Evolutionary conservation across 2,888 invertebrate genomes (phyloP).

Genomic region (Xestia sexstrigata): DNA sequence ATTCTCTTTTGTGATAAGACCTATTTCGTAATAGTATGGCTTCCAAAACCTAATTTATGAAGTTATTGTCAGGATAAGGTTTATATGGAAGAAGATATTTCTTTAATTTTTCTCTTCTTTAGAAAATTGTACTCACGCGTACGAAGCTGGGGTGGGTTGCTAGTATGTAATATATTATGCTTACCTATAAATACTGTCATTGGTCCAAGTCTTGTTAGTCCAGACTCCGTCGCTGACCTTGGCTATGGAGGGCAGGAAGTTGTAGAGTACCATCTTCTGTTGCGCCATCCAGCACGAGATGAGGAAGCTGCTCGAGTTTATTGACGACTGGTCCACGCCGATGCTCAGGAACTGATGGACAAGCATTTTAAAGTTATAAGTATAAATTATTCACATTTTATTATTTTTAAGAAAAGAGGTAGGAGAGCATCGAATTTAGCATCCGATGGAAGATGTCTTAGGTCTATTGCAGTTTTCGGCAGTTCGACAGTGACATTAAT

Average conservation of each 20-base stretch:
- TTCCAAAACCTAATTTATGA: not conserved
- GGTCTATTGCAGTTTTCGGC: not conserved
- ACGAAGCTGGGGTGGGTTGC: not conserved
- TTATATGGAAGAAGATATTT: too few relatives aligned
- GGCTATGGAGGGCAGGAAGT: constrained; percentile 93
- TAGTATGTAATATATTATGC: not conserved
- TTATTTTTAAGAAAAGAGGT: not conserved
- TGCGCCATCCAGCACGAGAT: constrained; percentile 92
- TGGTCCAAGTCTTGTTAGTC: constrained; percentile 91
- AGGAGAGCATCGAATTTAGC: not conserved
- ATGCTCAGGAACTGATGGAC: constrained; percentile 89
- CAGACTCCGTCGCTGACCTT: constrained; percentile 90
- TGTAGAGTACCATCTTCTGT: constrained; percentile 85
- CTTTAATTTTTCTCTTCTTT: not conserved
- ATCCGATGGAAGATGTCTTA: not conserved
- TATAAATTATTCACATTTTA: not conserved
- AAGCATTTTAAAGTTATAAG: not conserved
- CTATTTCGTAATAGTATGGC: not conserved
- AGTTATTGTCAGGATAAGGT: too few relatives aligned
- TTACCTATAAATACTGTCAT: constrained; percentile 88
- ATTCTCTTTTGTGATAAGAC: not conserved
- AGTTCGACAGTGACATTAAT: not conserved
- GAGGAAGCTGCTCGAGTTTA: constrained; percentile 91
- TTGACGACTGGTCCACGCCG: constrained; percentile 92
- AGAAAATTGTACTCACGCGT: not conserved